A percentile compares a stretch with the other conserved stretches of the same genome.
phyloP scores from a whole-genome alignment of 2,888 invertebrate genomes.

The Syritta pipiens region DNA sequence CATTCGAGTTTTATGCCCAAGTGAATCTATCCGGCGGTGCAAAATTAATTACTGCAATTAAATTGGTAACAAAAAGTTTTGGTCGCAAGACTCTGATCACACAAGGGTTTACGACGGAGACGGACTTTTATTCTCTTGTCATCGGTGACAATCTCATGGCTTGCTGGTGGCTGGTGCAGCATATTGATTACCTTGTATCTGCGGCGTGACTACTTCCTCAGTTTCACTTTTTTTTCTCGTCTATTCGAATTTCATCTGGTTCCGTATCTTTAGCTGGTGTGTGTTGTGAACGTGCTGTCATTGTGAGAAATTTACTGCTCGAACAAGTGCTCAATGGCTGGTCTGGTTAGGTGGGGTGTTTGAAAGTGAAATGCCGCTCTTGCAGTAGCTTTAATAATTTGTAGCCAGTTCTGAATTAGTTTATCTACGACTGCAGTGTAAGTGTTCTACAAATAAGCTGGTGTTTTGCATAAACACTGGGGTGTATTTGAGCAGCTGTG shows the following conservation, averaged over 20 bases:
- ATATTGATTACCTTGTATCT: slow-evolving; percentile 61
- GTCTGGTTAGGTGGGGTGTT: slow-evolving; percentile 23
- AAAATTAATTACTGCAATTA: slow-evolving; percentile 49
- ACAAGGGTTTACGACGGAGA: too few species aligned
- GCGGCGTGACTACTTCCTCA: slow-evolving; percentile 57
- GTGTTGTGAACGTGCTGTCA: slow-evolving; percentile 4
- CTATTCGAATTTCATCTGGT: slow-evolving; percentile 40
- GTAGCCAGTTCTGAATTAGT: not conserved
- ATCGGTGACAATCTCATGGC: slow-evolving; percentile 7
- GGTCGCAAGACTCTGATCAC: too few species aligned
- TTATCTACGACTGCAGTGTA: too few species aligned
- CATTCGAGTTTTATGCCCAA: slow-evolving; percentile 31
- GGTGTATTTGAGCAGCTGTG: too few species aligned
- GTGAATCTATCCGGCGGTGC: slow-evolving; percentile 28
- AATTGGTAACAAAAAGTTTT: slow-evolving; percentile 43
- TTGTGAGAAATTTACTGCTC: slow-evolving; percentile 54
- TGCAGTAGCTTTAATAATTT: too few species aligned
- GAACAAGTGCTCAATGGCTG: slow-evolving; percentile 50
- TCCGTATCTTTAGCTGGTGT: slow-evolving; percentile 30
- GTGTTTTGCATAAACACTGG: too few species aligned
- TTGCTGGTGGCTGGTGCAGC: slow-evolving; percentile 22
- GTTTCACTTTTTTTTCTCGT: slow-evolving; percentile 61
- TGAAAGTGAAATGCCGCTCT: slow-evolving; percentile 63
- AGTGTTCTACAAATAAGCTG: not conserved
- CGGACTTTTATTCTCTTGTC: slow-evolving; percentile 26